These are phyloP conservation scores for Halictus rubicundus DNA, from an alignment of 1,140 invertebrate species.

Conservation along the genomic window DNA sequence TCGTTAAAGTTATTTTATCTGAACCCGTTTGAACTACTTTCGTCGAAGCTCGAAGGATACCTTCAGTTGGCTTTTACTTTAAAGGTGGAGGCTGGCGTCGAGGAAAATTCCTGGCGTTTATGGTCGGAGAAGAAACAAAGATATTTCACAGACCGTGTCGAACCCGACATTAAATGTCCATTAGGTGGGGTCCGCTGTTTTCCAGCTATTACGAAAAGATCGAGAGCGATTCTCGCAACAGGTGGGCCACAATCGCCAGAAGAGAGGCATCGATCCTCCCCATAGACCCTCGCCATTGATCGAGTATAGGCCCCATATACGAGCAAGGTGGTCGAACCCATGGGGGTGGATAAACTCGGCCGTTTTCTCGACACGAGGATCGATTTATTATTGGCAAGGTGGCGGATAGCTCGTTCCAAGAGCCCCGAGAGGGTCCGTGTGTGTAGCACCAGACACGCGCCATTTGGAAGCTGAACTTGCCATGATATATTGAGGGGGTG, in stretches of 20 bases:
- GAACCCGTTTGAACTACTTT: too few species aligned
- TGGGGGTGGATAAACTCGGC: slow-evolving; percentile 47
- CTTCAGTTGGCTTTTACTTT: too few species aligned
- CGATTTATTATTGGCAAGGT: slow-evolving; percentile 75
- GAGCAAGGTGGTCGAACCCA: slow-evolving; percentile 56
- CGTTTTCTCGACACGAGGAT: slow-evolving; percentile 62
- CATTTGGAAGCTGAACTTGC: slow-evolving; percentile 66
- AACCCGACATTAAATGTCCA: slow-evolving; percentile 58
- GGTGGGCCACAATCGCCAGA: slow-evolving; percentile 62
- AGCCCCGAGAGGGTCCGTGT: slow-evolving; percentile 56
- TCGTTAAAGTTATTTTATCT: too few species aligned
- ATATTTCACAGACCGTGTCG: slow-evolving; percentile 33
- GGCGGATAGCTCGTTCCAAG: slow-evolving; percentile 61
- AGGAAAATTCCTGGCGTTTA: neutral
- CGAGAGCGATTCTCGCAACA: slow-evolving; percentile 60
- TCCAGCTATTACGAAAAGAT: slow-evolving; percentile 58
- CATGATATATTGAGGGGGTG: slow-evolving; percentile 60
- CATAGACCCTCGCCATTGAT: slow-evolving; percentile 33
- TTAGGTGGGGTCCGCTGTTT: slow-evolving; percentile 51
- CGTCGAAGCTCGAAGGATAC: too few species aligned
- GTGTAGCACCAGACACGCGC: slow-evolving; percentile 68
- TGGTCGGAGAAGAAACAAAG: slow-evolving; percentile 47
- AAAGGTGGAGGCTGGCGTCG: too few species aligned
- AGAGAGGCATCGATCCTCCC: slow-evolving; percentile 26
- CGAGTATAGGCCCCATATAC: slow-evolving; percentile 9